Conservation (phyloP, 2,888 invertebrate genomes). For the Choreutis nemorana region DNA sequence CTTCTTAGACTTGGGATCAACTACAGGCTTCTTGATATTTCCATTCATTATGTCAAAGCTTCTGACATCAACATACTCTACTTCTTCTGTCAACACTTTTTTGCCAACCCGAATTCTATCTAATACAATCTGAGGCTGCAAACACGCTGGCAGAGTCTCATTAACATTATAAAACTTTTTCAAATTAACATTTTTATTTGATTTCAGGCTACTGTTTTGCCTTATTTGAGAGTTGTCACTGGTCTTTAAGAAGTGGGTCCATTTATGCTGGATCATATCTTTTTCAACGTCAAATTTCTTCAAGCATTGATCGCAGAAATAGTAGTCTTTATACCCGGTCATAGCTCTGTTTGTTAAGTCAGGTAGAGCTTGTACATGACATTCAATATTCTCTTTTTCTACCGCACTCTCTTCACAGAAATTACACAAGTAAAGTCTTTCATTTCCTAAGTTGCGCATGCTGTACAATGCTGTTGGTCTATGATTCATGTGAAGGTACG, state of each 20-base stretch:
- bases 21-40: slow-evolving; percentile 22
- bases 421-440: slow-evolving; percentile 35
- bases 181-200: slow-evolving; percentile 8
- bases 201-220: slow-evolving; percentile 12
- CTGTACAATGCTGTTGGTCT: slow-evolving; percentile 25
- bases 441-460: slow-evolving; percentile 24
- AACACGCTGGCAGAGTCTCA: slow-evolving; percentile 27
- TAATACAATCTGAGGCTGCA: slow-evolving; percentile 30
- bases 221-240: slow-evolving; percentile 25
- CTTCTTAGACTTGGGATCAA: slow-evolving; percentile 31
- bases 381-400: slow-evolving; percentile 27
- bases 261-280: slow-evolving; percentile 45
- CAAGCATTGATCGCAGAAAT: slow-evolving; percentile 44
- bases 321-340: slow-evolving; percentile 40
- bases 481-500: slow-evolving; percentile 31
- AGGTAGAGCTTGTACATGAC: slow-evolving; percentile 29
- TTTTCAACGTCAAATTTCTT: slow-evolving; percentile 38
- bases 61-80: slow-evolving; percentile 12
- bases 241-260: slow-evolving; percentile 40
- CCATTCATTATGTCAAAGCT: slow-evolving; percentile 11
- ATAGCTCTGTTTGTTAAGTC: slow-evolving; percentile 33
- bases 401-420: slow-evolving; percentile 40
- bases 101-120: slow-evolving; percentile 20
- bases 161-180: slow-evolving; percentile 20
- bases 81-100: slow-evolving; percentile 7